Percentiles rank a stretch among this genome's conserved stretches.
phyloP scores from a whole-genome alignment of 2,797 vertebrate species.

The Galaxias olidus region DNA sequence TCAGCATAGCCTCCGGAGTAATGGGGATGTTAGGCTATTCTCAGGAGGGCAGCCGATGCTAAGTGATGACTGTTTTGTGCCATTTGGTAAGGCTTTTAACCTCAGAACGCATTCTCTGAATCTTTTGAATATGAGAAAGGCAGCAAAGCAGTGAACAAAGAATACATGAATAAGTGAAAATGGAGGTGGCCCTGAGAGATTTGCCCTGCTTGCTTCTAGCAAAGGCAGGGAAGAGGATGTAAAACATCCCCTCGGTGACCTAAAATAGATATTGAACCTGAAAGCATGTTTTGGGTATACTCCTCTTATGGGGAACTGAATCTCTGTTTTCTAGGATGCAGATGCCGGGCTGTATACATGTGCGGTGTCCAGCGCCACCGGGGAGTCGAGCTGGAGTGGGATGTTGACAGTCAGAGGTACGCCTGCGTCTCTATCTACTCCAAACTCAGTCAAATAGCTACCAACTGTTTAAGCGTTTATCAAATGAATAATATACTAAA shows the following conservation, averaged over 20 bases:
- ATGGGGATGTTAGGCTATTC: slow-evolving; percentile 5
- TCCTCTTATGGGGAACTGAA: not conserved
- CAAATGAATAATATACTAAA: not conserved
- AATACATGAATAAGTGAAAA: not conserved
- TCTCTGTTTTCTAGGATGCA: slow-evolving; percentile 70
- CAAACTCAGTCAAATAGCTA: not conserved
- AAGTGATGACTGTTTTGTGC: slow-evolving; percentile 2
- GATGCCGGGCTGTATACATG: slow-evolving; percentile 91
- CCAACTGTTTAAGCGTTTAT: too few relatives aligned
- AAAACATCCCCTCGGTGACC: not conserved
- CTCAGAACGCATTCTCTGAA: not conserved
- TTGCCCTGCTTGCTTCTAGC: not conserved
- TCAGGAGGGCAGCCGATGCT: not conserved
- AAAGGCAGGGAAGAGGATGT: not conserved
- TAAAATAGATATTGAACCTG: too few relatives aligned
- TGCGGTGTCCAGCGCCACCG: slow-evolving; percentile 78
- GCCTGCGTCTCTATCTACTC: slow-evolving; percentile 7
- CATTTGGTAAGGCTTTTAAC: slow-evolving; percentile 1
- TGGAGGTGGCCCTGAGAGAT: not conserved
- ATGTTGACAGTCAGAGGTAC: slow-evolving; percentile 84
- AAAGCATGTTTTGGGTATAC: not conserved
- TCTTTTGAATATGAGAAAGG: not conserved
- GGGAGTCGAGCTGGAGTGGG: slow-evolving; percentile 86
- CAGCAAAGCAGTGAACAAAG: slow-evolving; percentile 2
- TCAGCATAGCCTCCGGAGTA: slow-evolving; percentile 16